Base-by-base conservation (phyloP, 2,113 vertebrate genomes). In the Micromys minutus region DNA sequence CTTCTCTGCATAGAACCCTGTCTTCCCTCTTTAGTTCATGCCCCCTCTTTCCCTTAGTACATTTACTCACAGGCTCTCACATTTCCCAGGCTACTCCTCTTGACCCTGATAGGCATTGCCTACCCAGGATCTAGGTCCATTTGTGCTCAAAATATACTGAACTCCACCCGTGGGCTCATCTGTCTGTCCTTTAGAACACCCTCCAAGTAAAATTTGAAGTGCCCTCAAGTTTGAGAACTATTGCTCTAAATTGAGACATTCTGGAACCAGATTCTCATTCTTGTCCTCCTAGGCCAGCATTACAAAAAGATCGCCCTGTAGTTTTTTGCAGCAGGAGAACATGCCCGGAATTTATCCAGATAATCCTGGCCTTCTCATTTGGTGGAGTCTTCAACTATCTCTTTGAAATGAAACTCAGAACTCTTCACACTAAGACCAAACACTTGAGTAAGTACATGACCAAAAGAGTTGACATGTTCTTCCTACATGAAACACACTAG, bases 391-490 rank as follows among this genome's bases (percentile, higher is more conserved):
- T 90, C 12, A 69, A 57, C 80, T 83, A 39, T 31, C 11, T 59
- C 81, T 90, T 72, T 76, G 65, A 90, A 93, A 79, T 89, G 39
- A 91, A 96, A 72, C 47, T 47, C 79, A 50, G 31, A 87, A 8
- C 80, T 22, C 45, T 90, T 97, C 47, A 69, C 15, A 94, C 3
- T 50, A 86, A 95, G 65, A n/a, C 39, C 94, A 88, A 86, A 72
- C 29, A 86, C 26, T 74, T 65, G 16, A 61, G 96, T 87, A 97
- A 97, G 61, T 89, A 21, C 15, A 90, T 65, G 94, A 59, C 34
- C 36, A 39, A 72, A 97, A 96, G n/a, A n/a, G 55, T 42, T 94
- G 88, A 81, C 50, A 6, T 15, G 93, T 0, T 71, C 12, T 77
- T 80, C 63, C 61, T 72, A 61, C 15, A 71, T 7, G 42, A 97